Evolutionary conservation across 2,113 vertebrate genomes (phyloP), one percentile per base, ranked within the genome.

Genomic region (Pomatostomus ruficeps): DNA sequence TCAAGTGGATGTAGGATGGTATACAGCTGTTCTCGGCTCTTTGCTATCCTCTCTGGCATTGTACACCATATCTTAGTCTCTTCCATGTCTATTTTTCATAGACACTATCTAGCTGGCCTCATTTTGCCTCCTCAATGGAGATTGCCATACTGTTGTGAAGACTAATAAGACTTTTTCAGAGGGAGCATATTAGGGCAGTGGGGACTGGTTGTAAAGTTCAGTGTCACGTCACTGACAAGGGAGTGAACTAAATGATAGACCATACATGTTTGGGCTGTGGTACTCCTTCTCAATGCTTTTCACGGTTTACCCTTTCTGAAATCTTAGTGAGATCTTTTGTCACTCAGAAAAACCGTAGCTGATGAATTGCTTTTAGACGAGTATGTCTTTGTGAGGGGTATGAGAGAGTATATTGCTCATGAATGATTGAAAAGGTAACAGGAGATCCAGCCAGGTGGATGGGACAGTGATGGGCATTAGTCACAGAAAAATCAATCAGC

Each of bases 241-340:
- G 15, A 89, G 20, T 45, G 20, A 67, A 23, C 49, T 59, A 74
- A 71, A 65, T n/a, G 29, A 62, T 6, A 81, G 35, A 36, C 40
- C 28, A 35, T 33, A 20, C 0, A 0, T 45, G 4, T 89, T 58
- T 61, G 14, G 3, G 49, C n/a, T 59, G 28, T 45, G 6, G 11
- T 49, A 49, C 31, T 73, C 31, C 36, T 49, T 77, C 17, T 80
- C 38, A 74, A 7, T 2, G 8, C 19, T 82, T 85, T 22, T 11
- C 5, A 26, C 2, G 10, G 42, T 48, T 82, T 62, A 73, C 8
- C 7, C 12, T 71, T 94, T 71, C 48, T 71, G 75, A 91, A 85
- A 75, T 36, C 22, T 13, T 59, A 46, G 35, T 0, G 0, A 85
- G 6, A 13, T 26, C 7, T 65, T 78, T 67, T 4, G 3, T 63